A percentile compares a stretch with the other conserved stretches of the same genome.
Conservation (phyloP, 2,888 invertebrate genomes). For the Rotaria sp. region DNA sequence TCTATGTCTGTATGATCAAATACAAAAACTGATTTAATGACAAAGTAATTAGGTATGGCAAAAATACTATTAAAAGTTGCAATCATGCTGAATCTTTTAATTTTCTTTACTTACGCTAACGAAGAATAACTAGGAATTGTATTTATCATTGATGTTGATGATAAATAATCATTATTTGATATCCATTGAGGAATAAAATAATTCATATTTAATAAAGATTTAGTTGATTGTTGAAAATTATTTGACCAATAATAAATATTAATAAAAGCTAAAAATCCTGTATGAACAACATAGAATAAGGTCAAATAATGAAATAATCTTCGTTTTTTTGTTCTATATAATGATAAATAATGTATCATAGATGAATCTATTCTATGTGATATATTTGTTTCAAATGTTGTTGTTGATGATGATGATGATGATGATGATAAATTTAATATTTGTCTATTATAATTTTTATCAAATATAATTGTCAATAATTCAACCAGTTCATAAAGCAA, state of each 20-base stretch:
- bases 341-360: not conserved
- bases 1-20: too few relatives aligned
- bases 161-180: not conserved
- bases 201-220: not conserved
- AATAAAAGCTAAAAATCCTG: not conserved
- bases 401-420: not conserved
- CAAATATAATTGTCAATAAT: not conserved
- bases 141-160: not conserved
- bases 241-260: not conserved
- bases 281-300: not conserved
- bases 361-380: not conserved
- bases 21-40: too few relatives aligned
- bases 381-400: not conserved
- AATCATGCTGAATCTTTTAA: too few relatives aligned
- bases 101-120: not conserved
- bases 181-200: not conserved
- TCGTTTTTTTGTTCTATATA: not conserved
- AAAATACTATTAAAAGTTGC: too few relatives aligned
- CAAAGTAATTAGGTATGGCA: too few relatives aligned
- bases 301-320: not conserved
- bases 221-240: not conserved
- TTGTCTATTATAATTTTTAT: not conserved
- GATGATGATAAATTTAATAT: not conserved
- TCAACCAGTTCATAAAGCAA: not conserved
- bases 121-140: not conserved